Evolutionary conservation across 2,888 invertebrate genomes (phyloP), one percentile per base, ranked within the genome.

Genomic region (Trichopoda pennipes): DNA sequence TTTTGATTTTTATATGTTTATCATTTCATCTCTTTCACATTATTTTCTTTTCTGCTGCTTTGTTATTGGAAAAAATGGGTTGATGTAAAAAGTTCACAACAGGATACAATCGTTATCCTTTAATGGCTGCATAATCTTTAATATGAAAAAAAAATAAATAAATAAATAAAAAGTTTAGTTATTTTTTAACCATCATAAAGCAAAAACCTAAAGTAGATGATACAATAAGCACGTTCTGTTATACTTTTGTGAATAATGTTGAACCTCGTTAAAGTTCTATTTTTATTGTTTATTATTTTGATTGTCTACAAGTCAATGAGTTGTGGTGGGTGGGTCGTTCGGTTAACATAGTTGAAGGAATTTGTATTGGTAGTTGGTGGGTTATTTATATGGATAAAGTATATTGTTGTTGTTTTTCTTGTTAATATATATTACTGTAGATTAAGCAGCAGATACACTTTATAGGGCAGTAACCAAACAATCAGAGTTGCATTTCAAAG

Each of bases 211-310:
- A 55, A 49, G 55, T 56, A n/a, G 70, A 70, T 77, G 21, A 44
- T 63, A 77, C 49, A 70, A 63, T 77, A 77, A 77, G 77, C 63
- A 70, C 63, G 63, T 63, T 77, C 64, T 56, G 38, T 32, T 77
- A 56, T 56, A 47, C 35, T 51, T 68, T 75, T 68, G 42, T 56
- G 35, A 56, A 77, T 63, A 47, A 63, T 77, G 77, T 32, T 77
- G 14, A 70, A 70, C 47, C 70, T 42, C 77, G 63, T 77, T 56
- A 70, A 70, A 63, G 21, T 63, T 70, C 51, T 70, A 77, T 69
- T 69, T 77, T 60, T 66, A 79, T 60, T 73, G 60, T 77, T 60
- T 66, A 79, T 60, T 73, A 55, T 68, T 79, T 66, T 66, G 79
- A 73, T 61, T 73, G 55, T 63, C 49, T 79, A 35, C 17, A 10